These are phyloP conservation scores for Xestoiulus laeticollis DNA, from an alignment of 2,888 invertebrate genomes.

Conservation along the genomic window DNA sequence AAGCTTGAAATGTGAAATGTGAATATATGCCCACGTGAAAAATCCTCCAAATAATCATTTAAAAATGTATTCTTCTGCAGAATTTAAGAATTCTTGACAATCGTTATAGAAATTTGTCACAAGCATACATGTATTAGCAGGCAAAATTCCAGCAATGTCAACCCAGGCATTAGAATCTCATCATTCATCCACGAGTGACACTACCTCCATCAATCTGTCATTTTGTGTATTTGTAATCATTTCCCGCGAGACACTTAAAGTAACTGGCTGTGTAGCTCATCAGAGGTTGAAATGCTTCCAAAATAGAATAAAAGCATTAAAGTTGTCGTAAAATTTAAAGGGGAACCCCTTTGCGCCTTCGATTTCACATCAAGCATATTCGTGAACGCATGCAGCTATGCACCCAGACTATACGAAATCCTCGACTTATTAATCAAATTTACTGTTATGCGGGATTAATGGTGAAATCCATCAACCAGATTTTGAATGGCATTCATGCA, in stretches of 20 bases:
- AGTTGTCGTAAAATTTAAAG: background rate
- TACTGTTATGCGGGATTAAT: too few relatives aligned
- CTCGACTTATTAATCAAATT: too few relatives aligned
- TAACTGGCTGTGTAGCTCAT: background rate
- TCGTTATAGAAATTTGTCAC: background rate
- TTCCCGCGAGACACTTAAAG: background rate
- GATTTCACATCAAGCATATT: background rate
- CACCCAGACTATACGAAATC: too few relatives aligned
- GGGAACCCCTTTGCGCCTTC: background rate
- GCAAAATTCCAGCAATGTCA: background rate
- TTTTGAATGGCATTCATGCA: too few relatives aligned
- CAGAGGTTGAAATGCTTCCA: background rate
- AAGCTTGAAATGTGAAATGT: background rate
- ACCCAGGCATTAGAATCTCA: background rate
- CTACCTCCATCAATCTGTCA: background rate
- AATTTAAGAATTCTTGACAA: background rate
- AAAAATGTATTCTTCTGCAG: background rate
- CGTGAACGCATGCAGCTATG: too few relatives aligned
- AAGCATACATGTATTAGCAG: background rate
- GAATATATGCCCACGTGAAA: background rate
- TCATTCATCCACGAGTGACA: slow-evolving; percentile 1
- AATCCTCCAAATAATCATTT: background rate
- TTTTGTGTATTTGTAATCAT: slow-evolving; percentile 3
- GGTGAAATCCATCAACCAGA: too few relatives aligned
- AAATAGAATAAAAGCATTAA: slow-evolving; percentile 4